Evolutionary conservation across 1,140 invertebrate genomes (phyloP).

Genomic region (Zelostemma sp.): DNA sequence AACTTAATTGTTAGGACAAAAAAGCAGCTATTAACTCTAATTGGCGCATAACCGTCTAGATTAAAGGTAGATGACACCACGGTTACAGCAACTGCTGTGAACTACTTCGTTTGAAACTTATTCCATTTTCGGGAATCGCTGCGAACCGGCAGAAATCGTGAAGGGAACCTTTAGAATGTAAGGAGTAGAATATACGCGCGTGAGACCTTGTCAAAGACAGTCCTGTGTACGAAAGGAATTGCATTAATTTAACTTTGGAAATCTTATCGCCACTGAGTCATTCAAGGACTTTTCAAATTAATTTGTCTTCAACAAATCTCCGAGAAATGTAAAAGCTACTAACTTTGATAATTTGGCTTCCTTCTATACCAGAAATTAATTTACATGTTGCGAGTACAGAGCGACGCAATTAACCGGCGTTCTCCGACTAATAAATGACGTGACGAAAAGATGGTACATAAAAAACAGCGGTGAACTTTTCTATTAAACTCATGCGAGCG

Average conservation of each 20-base stretch:
- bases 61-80: slow-evolving; percentile 3
- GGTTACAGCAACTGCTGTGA: slow-evolving; percentile 9
- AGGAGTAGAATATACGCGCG: slow-evolving; percentile 2
- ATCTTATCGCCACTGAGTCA: slow-evolving; percentile 18
- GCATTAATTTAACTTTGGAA: slow-evolving; percentile 38
- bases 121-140: slow-evolving; percentile 23
- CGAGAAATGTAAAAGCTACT: neutral
- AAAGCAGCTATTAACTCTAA: slow-evolving; percentile 39
- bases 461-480: too few relatives aligned
- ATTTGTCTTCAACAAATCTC: slow-evolving; percentile 24
- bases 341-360: slow-evolving; percentile 5
- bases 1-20: slow-evolving; percentile 33
- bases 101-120: slow-evolving; percentile 18
- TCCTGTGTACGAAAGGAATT: slow-evolving; percentile 8
- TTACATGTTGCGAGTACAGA: too few relatives aligned
- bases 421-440: neutral
- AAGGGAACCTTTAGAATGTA: slow-evolving; percentile 10
- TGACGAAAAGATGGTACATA: too few relatives aligned
- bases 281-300: slow-evolving; percentile 17
- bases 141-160: slow-evolving; percentile 17
- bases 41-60: slow-evolving; percentile 24
- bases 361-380: neutral
- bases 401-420: too few relatives aligned
- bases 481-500: neutral
- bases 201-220: slow-evolving; percentile 6